Percentiles rank a stretch among this genome's conserved stretches.
phyloP scores from a whole-genome alignment of 2,888 invertebrate genomes.

The Philopedon plagiatum region DNA sequence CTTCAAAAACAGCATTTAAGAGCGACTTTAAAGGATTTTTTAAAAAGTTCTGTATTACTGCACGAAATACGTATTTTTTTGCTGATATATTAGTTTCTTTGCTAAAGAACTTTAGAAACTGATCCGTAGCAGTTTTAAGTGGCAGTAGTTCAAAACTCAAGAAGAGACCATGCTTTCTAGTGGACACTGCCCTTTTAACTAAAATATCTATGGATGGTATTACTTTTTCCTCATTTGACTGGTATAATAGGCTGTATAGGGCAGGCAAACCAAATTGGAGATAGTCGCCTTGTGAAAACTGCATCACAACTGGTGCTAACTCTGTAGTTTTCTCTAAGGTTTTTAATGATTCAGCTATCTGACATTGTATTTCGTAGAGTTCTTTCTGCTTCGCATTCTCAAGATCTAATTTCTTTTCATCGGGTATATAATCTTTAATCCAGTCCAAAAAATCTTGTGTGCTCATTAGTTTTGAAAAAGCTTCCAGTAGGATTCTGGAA shows the following conservation, averaged over 20 bases:
- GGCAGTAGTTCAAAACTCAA: conserved; percentile 51
- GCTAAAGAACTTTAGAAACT: conserved; percentile 27
- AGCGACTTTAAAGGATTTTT: conserved; percentile 52
- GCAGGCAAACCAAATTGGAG: conserved; percentile 49
- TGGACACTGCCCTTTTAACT: conserved; percentile 52
- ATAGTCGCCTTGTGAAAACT: conserved; percentile 55
- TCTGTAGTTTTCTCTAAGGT: conserved; percentile 42
- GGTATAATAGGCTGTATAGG: conserved; percentile 53
- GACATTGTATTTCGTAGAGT: conserved; percentile 51
- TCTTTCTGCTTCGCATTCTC: conserved; percentile 43
- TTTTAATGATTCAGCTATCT: conserved; percentile 39
- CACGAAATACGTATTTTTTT: conserved; percentile 52
- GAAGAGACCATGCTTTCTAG: conserved; percentile 55
- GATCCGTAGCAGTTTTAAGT: conserved; percentile 32
- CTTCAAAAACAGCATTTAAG: conserved; percentile 45
- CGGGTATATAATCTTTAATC: conserved; percentile 50
- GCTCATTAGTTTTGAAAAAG: conserved; percentile 44
- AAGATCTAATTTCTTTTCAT: conserved; percentile 51
- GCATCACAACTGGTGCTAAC: conserved; percentile 48
- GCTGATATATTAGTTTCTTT: conserved; percentile 45
- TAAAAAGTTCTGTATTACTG: conserved; percentile 53
- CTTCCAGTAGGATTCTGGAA: conserved; percentile 13
- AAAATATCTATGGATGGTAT: conserved; percentile 44
- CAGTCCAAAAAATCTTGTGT: conserved; percentile 50
- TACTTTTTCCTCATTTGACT: conserved; percentile 50